Base-by-base conservation (phyloP, 2,113 vertebrate species). In the Indicator maculatus region DNA sequence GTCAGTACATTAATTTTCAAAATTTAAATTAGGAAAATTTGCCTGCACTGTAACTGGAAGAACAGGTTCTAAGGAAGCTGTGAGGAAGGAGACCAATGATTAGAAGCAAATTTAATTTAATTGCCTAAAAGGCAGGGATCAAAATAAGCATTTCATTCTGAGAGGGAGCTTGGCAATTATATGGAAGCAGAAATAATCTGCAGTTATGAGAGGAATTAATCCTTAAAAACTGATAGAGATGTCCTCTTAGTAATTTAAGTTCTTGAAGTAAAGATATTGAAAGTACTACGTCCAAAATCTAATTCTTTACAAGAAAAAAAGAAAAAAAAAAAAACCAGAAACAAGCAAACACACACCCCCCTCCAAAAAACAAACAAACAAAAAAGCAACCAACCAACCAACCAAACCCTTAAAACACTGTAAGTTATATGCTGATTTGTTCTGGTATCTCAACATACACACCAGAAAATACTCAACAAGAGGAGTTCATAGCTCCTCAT, bases 401-500 rank as follows among this genome's bases (percentile, higher is more conserved):
- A 50, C 18, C 47, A 50, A 50, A 23, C 15, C 41, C 41, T 6
- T 26, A 28, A 65, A 71, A 45, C 5, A 12, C 38, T 89, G 2
- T 30, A 85, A 33, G 0, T 12, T 61, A 21, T 59, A 4, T 36
- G n/a, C 52, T 53, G 18, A 36, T 50, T 85, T 71, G 3, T 79
- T 88, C 41, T 56, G 26, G 23, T 52, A 52, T 52, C 50, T 52
- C 15, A 50, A 23, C 8, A 52, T 11, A 18, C 18, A 39, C 20
- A 33, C 11, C 26, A 73, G 19, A 20, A 87, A 76, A 72, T 67
- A 53, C 12, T 65, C 44, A 82, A 21, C 12, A 50, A 85, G 28
- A 39, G 14, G n/a, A 39, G 7, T 61, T 20, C 0, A 0, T 16
- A 24, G 5, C 38, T 77, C 26, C 44, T 73, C 14, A 4, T 13